Evolutionary conservation across 2,797 vertebrate species (phyloP).

Genomic region (Thaleichthys pacificus): DNA sequence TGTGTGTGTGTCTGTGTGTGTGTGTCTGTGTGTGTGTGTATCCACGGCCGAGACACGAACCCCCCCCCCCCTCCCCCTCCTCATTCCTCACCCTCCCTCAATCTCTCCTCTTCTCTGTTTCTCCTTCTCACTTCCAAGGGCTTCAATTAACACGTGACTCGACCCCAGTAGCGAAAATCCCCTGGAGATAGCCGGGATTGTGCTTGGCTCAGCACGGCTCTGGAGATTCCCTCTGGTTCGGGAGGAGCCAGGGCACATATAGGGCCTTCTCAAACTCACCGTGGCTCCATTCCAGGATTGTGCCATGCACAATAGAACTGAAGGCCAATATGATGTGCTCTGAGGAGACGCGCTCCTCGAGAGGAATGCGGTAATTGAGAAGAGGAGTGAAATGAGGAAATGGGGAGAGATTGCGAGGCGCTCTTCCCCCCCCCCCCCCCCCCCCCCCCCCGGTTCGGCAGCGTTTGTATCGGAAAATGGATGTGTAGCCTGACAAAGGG

Average conservation of each 20-base stretch:
- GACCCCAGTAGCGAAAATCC: conserved; percentile 38
- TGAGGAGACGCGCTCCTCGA: conserved; percentile 45
- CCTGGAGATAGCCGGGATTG: conserved; percentile 51
- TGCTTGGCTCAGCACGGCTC: conserved; percentile 40
- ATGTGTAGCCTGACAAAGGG: conserved; percentile 44
- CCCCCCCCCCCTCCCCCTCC: neutral
- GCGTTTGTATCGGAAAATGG: conserved; percentile 46
- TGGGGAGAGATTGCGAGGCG: conserved; percentile 41
- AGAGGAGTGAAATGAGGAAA: conserved; percentile 47
- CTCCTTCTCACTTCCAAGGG: conserved; percentile 50
- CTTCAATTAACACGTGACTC: conserved; percentile 60
- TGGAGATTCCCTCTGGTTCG: conserved; percentile 61
- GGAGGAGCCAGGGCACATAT: conserved; percentile 51
- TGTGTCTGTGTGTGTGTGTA: neutral
- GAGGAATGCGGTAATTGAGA: conserved; percentile 61
- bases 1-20: neutral
- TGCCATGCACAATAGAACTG: conserved; percentile 62
- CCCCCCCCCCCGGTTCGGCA: conserved; percentile 22
- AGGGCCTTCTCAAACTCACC: conserved; percentile 45
- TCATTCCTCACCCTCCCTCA: conserved; percentile 27
- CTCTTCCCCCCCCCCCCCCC: conserved; percentile 18
- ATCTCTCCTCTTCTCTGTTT: conserved; percentile 20
- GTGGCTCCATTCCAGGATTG: conserved; percentile 60
- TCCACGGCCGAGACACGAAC: neutral
- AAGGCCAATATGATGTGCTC: conserved; percentile 54